Conservation (phyloP, 2,113 vertebrate genomes). For the Passer domesticus region DNA sequence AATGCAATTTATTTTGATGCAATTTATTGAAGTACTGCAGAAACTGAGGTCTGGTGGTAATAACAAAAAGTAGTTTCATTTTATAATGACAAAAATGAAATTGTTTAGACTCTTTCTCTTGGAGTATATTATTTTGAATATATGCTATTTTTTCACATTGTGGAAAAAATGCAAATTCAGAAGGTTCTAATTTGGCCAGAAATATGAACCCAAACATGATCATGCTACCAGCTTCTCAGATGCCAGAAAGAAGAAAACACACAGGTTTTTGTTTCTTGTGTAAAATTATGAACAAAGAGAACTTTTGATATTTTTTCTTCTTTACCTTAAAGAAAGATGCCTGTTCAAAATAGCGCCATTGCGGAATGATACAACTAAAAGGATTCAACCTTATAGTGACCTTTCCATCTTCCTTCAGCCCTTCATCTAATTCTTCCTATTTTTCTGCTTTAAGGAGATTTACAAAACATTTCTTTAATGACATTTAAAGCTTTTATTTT, state of each 20-base stretch:
- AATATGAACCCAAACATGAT: conserved; percentile 59
- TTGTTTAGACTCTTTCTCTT: neutral
- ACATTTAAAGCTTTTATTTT: conserved; percentile 37
- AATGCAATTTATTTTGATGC: conserved; percentile 5
- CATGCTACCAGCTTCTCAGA: conserved; percentile 49
- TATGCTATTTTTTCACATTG: conserved; percentile 39
- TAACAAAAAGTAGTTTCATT: conserved; percentile 45
- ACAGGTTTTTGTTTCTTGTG: conserved; percentile 77
- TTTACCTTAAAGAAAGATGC: conserved; percentile 64
- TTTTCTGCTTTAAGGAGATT: conserved; percentile 37
- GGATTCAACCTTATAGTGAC: conserved; percentile 76
- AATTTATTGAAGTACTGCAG: conserved; percentile 22
- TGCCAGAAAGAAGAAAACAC: conserved; percentile 46
- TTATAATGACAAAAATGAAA: conserved; percentile 36
- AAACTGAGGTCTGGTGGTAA: neutral
- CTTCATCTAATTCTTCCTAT: conserved; percentile 27
- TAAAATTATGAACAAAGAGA: conserved; percentile 78
- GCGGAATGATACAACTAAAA: conserved; percentile 68
- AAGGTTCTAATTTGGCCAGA: conserved; percentile 53
- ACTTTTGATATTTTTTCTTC: conserved; percentile 80
- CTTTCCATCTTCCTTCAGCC: conserved; percentile 63
- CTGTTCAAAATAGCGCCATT: conserved; percentile 78
- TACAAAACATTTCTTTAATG: conserved; percentile 47
- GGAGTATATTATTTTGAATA: conserved; percentile 29
- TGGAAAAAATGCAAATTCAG: conserved; percentile 53